These are phyloP conservation scores for Sarcophaga bullata DNA, from an alignment of 1,140 invertebrate genomes.

Conservation along the genomic window DNA sequence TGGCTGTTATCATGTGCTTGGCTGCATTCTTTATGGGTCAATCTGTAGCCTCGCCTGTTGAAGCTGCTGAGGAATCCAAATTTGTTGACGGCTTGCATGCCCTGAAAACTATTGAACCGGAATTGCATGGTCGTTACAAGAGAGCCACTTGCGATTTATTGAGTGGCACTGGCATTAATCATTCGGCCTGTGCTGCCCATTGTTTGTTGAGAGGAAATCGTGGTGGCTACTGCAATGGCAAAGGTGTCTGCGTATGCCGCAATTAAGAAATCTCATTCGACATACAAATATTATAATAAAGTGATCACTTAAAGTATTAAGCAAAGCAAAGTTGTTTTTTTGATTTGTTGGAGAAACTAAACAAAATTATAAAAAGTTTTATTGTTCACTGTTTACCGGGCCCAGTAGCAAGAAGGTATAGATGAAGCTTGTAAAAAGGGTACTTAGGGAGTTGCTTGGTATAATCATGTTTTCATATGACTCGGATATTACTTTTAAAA, in stretches of 20 bases:
- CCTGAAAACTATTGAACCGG: slow-evolving; percentile 1
- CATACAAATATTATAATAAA: too few relatives aligned
- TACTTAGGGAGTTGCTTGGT: too few relatives aligned
- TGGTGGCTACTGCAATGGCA: slow-evolving; percentile 56
- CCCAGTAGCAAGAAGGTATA: too few relatives aligned
- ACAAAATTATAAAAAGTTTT: too few relatives aligned
- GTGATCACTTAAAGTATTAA: too few relatives aligned
- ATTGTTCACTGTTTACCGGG: too few relatives aligned
- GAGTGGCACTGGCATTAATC: not conserved
- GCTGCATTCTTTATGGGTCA: not conserved
- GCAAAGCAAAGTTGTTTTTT: too few relatives aligned
- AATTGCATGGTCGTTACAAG: slow-evolving; percentile 35
- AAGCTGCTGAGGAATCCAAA: not conserved
- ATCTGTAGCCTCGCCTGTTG: not conserved
- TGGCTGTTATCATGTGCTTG: slow-evolving; percentile 22
- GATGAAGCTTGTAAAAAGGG: too few relatives aligned
- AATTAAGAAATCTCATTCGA: not conserved
- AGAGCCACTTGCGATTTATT: slow-evolving; percentile 43
- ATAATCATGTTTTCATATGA: too few relatives aligned
- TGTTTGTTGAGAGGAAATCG: slow-evolving; percentile 49
- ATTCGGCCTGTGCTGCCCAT: slow-evolving; percentile 51
- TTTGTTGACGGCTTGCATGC: not conserved
- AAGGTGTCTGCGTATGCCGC: slow-evolving; percentile 55
- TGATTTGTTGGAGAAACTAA: too few relatives aligned
- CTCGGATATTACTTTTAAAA: too few relatives aligned